Evolutionary conservation across 1,140 invertebrate genomes (phyloP).

Genomic region (Ceratosolen solmsi): DNA sequence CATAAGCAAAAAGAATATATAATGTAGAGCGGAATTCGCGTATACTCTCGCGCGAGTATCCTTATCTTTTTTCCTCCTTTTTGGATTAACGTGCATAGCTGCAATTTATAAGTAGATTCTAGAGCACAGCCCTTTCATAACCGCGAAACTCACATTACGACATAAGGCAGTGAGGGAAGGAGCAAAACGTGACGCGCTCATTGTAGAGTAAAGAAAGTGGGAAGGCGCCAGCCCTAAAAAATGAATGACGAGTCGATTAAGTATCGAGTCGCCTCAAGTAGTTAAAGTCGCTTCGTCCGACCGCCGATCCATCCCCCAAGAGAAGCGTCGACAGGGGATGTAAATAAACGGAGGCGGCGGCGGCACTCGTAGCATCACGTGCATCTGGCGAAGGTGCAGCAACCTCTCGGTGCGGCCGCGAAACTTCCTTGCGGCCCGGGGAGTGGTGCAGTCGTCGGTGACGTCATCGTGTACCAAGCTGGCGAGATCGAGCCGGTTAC

Average conservation of each 20-base stretch:
- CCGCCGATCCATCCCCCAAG: neutral
- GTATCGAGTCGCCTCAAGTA: no score
- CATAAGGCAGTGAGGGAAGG: no score
- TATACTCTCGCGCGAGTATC: neutral
- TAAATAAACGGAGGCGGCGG: neutral
- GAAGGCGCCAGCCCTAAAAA: no score
- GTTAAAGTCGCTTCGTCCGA: neutral
- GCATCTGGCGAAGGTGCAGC: constrained; percentile 13
- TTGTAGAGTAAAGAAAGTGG: neutral
- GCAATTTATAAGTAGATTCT: neutral
- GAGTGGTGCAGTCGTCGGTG: neutral
- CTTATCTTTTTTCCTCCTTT: neutral
- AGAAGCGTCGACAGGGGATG: no score
- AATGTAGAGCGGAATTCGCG: neutral
- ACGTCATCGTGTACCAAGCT: constrained; percentile 10
- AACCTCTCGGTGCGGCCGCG: neutral
- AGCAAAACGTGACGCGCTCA: neutral
- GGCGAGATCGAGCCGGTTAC: constrained; percentile 35
- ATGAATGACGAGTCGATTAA: no score
- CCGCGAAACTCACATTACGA: no score
- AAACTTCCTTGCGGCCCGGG: neutral
- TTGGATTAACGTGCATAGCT: neutral
- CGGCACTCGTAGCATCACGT: constrained; percentile 29
- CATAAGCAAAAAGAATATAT: neutral
- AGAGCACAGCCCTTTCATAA: no score